Conservation (phyloP, 2,113 vertebrate species). For the Ammospiza caudacuta region DNA sequence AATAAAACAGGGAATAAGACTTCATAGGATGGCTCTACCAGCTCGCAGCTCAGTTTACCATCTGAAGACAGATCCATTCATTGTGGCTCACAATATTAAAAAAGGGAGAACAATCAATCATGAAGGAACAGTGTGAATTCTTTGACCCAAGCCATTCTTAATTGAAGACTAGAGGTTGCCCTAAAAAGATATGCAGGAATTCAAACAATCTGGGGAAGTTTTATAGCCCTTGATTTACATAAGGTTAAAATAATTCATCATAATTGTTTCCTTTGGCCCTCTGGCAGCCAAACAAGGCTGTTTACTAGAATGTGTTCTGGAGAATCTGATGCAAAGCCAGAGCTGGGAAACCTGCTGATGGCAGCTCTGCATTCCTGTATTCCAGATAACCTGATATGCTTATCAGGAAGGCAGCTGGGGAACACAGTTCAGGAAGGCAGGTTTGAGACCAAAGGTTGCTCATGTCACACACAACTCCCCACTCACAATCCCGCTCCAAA, state of each 20-base stretch:
- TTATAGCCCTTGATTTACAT: neutral
- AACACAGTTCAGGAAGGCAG: slow-evolving; percentile 2
- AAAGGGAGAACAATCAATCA: neutral
- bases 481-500: neutral
- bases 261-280: slow-evolving; percentile 8
- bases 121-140: neutral
- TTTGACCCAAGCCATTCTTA: neutral
- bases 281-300: neutral
- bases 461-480: rapidly evolving
- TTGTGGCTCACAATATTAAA: neutral
- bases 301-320: neutral
- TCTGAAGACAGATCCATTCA: neutral
- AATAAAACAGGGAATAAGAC: neutral
- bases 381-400: neutral
- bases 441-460: slow-evolving; percentile 48
- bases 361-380: neutral
- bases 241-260: slow-evolving; percentile 2
- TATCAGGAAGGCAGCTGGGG: neutral
- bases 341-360: slow-evolving; percentile 40
- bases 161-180: neutral
- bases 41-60: neutral
- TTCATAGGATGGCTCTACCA: neutral
- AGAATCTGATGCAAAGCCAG: neutral
- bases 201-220: slow-evolving; percentile 14
- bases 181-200: neutral